A percentile compares a stretch with the other conserved stretches of the same genome.
These are phyloP conservation scores for Embidobia sp. DNA, from an alignment of 2,888 invertebrate species.

Conservation along the genomic window DNA sequence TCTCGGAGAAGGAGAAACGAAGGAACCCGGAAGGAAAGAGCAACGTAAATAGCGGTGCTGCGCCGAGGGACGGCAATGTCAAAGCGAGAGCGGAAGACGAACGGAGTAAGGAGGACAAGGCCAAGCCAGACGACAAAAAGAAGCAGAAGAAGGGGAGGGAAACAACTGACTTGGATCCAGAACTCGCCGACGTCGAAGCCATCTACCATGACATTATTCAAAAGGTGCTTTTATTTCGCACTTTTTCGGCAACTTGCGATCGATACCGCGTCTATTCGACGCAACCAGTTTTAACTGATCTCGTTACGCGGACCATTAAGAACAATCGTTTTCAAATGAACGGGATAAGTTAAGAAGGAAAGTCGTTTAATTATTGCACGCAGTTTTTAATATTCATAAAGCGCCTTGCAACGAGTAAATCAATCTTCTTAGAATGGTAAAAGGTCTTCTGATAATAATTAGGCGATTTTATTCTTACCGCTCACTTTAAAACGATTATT, in stretches of 20 bases:
- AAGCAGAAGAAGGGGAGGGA: conserved; percentile 48
- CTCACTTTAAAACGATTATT: too few relatives aligned
- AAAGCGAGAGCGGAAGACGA: conserved; percentile 22
- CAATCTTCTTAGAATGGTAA: too few relatives aligned
- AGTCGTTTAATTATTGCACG: too few relatives aligned
- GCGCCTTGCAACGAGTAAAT: too few relatives aligned
- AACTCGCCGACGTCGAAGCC: conserved; percentile 71
- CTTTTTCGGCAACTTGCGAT: not conserved
- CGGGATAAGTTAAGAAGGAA: too few relatives aligned
- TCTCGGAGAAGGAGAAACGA: conserved; percentile 11
- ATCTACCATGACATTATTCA: conserved; percentile 73
- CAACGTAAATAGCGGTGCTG: conserved; percentile 24
- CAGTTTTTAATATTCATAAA: too few relatives aligned
- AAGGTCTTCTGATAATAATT: too few relatives aligned
- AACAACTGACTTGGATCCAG: conserved; percentile 59
- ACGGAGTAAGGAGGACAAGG: conserved; percentile 41
- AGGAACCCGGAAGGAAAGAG: conserved; percentile 30
- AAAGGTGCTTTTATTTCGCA: conserved; percentile 64
- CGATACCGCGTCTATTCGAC: too few relatives aligned
- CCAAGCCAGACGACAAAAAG: conserved; percentile 29
- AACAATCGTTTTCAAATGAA: too few relatives aligned
- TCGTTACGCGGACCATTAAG: too few relatives aligned
- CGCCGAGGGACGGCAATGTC: conserved; percentile 34
- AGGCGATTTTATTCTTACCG: too few relatives aligned
- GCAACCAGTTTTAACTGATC: too few relatives aligned